These are phyloP conservation scores for Dermatophagoides farinae DNA, from an alignment of 1,140 invertebrate species.

Conservation along the genomic window DNA sequence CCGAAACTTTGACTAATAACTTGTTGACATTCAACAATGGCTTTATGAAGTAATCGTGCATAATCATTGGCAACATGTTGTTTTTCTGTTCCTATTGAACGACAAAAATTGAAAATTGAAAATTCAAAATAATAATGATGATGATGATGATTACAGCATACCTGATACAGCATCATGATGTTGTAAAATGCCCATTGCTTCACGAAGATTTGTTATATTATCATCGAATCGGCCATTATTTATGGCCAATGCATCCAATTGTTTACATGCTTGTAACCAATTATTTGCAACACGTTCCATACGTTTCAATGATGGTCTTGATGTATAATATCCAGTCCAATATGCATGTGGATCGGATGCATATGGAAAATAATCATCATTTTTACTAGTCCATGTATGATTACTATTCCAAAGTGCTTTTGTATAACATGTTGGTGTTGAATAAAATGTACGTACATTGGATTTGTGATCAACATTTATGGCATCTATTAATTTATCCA, in stretches of 20 bases:
- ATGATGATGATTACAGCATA: too few species aligned
- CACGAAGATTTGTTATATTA: constrained; percentile 4
- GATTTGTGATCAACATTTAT: constrained; percentile 25
- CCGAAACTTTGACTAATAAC: constrained; percentile 26
- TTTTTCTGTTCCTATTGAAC: constrained; percentile 56
- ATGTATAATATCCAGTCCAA: constrained; percentile 92
- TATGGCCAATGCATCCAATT: constrained; percentile 19
- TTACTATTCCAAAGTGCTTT: constrained; percentile 36
- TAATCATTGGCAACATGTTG: constrained; percentile 76
- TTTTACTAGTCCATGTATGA: constrained; percentile 33
- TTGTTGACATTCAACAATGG: constrained; percentile 22
- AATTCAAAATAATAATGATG: not conserved
- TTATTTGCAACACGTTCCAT: constrained; percentile 40
- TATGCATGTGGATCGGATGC: not conserved
- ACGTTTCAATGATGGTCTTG: constrained; percentile 35
- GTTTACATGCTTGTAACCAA: constrained; percentile 51
- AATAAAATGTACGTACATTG: constrained; percentile 45
- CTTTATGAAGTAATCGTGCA: constrained; percentile 29
- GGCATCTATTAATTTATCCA: constrained; percentile 57
- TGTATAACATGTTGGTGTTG: constrained; percentile 49
- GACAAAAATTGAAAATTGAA: not conserved
- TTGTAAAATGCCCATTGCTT: constrained; percentile 13
- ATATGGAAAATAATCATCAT: constrained; percentile 72
- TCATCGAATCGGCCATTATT: not conserved
- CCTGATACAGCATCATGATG: constrained; percentile 13